phyloP scores from a whole-genome alignment of 1,140 invertebrate genomes.

The Sarcophaga peregrina region DNA sequence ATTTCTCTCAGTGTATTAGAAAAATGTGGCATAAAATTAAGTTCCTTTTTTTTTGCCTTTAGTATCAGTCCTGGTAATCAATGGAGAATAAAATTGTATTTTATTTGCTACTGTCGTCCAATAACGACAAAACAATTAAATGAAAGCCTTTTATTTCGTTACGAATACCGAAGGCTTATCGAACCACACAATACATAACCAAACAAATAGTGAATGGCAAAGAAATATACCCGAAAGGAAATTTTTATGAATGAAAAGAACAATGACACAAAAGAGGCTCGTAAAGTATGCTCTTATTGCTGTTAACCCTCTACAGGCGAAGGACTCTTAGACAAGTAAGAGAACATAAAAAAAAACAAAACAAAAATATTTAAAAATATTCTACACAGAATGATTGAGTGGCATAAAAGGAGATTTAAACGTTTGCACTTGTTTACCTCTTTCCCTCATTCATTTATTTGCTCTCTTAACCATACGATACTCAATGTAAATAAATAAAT shows the following conservation, averaged over 20 bases:
- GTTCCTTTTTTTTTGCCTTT: neutral
- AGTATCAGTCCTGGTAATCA: neutral
- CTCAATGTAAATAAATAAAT: too few relatives aligned
- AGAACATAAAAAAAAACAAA: too few relatives aligned
- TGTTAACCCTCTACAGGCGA: too few relatives aligned
- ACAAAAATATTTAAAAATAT: too few relatives aligned
- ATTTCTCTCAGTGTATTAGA: too few relatives aligned
- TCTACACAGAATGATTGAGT: too few relatives aligned
- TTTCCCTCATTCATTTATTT: too few relatives aligned
- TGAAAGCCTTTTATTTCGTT: neutral
- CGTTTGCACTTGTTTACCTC: too few relatives aligned
- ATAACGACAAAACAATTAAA: neutral
- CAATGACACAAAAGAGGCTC: neutral
- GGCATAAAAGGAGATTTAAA: too few relatives aligned
- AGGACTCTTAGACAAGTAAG: too few relatives aligned
- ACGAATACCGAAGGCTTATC: neutral
- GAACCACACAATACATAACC: neutral
- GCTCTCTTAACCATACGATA: too few relatives aligned
- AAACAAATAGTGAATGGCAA: neutral
- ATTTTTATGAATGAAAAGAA: neutral
- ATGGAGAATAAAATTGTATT: conserved; percentile 13
- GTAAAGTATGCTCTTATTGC: neutral
- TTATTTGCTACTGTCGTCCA: neutral
- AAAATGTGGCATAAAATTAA: too few relatives aligned
- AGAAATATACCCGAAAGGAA: neutral